Evolutionary conservation across 2,888 invertebrate genomes (phyloP).

Genomic region (Sinohyriopsis cumingii): DNA sequence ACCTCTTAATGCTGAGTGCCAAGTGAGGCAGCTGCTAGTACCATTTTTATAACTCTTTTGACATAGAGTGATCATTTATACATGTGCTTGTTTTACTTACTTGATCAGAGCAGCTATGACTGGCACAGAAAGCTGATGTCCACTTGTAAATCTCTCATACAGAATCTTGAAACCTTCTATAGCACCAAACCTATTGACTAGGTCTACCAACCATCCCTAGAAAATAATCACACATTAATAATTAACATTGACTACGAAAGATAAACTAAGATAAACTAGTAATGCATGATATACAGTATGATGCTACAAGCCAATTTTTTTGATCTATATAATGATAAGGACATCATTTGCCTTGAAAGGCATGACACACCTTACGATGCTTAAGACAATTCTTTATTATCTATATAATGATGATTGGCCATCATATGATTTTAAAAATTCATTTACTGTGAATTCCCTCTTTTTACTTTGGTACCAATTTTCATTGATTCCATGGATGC

Average conservation of each 20-base stretch:
- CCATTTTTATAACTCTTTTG: too few relatives aligned
- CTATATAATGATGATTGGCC: too few relatives aligned
- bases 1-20: too few relatives aligned
- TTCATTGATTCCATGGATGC: neutral
- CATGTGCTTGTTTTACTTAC: constrained; percentile 45
- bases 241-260: neutral
- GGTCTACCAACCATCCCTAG: constrained; percentile 94
- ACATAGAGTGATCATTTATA: too few relatives aligned
- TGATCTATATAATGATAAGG: neutral
- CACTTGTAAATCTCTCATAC: constrained; percentile 71
- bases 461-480: neutral
- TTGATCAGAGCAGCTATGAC: constrained; percentile 84
- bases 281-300: too few relatives aligned
- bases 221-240: constrained; percentile 10
- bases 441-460: neutral
- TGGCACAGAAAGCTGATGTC: constrained; percentile 81
- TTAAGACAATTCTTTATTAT: too few relatives aligned
- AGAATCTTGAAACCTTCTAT: constrained; percentile 88
- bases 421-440: neutral
- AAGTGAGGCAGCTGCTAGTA: too few relatives aligned
- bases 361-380: too few relatives aligned
- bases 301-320: too few relatives aligned
- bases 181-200: constrained; percentile 94
- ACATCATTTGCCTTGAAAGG: neutral
- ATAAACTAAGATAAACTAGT: neutral